Conservation (phyloP, 2,113 vertebrate genomes). For the mouse (Mus musculus) region GRCm39 chr10:4130001-4130500, state of each 20-base stretch:
- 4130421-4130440: not conserved
- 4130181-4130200: not conserved
- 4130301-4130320: too few species aligned
- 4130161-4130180: not conserved
- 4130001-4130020: not conserved
- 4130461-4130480: not conserved
- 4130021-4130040: not conserved
- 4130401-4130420: not conserved
- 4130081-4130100: not conserved
- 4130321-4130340: too few species aligned
- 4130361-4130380: not conserved
- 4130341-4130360: not conserved
- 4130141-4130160: not conserved
- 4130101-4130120: not conserved
- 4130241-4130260: not conserved
- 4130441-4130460: not conserved
- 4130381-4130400: not conserved
- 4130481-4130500: too few species aligned
- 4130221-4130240: not conserved
- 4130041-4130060: rapidly evolving
- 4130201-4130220: not conserved
- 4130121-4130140: not conserved
- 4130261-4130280: not conserved
- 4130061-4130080: not conserved
- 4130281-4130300: not conserved